Conservation (phyloP, 2,113 vertebrate genomes). For the Burhinus bistriatus region DNA sequence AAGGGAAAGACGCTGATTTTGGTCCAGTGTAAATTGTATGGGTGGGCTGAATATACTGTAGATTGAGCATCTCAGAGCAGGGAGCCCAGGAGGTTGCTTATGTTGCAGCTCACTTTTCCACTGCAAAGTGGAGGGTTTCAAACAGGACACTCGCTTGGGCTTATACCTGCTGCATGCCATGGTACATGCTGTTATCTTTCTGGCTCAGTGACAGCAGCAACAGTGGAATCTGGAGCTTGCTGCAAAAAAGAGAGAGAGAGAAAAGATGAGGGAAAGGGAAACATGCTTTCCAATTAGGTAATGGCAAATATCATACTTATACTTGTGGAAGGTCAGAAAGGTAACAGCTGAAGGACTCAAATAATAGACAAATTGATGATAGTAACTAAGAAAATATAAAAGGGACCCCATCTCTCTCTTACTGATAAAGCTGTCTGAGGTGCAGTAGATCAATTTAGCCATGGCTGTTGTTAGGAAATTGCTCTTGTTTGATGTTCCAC, state of each 20-base stretch:
- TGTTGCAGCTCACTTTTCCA: neutral
- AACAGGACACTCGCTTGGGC: neutral
- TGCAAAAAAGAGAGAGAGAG: neutral
- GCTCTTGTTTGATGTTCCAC: constrained; percentile 76
- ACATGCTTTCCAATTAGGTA: constrained; percentile 51
- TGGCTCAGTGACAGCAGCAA: neutral
- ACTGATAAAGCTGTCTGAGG: constrained; percentile 71
- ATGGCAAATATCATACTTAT: constrained; percentile 18
- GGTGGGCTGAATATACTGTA: neutral
- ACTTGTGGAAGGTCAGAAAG: constrained; percentile 56
- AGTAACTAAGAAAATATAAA: constrained; percentile 72
- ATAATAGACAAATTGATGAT: constrained; percentile 65
- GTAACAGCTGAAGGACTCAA: constrained; percentile 33
- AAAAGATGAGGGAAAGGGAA: neutral
- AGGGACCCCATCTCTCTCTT: constrained; percentile 62
- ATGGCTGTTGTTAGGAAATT: constrained; percentile 75
- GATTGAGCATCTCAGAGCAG: neutral
- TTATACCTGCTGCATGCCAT: neutral
- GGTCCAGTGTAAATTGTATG: neutral
- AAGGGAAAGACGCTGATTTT: neutral
- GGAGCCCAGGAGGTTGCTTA: neutral
- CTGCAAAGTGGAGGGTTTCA: neutral
- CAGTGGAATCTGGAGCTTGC: neutral
- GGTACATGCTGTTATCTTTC: neutral
- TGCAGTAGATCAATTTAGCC: constrained; percentile 74